Evolutionary conservation across 2,888 invertebrate genomes (phyloP), one percentile per base, ranked within the genome.

Genomic region (Cybosia mesomella): DNA sequence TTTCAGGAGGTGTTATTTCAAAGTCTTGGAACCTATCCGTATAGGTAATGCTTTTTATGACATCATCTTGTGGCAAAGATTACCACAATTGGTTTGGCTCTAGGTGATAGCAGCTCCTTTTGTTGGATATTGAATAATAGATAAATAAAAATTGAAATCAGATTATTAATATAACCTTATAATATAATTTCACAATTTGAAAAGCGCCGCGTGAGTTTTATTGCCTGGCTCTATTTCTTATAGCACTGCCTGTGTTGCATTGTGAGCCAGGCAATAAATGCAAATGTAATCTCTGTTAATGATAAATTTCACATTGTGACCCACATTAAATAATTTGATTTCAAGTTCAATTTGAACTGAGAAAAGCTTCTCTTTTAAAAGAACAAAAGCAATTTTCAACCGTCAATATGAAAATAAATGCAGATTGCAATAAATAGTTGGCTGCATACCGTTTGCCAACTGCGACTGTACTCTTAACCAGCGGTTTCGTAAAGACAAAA

Each of bases 401-500:
- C 36, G 15, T 22, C 13, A 59, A 58, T 18, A 8, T 15, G 15
- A 9, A 58, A 58, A 18, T 32, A 10, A 32, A 34, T 21, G 1
- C 21, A 24, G 43, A 0, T 53, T 1, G 1, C 13, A 18, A 55
- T 55, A 39, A 66, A 39, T 21, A 34, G 55, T 62, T 24, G 3
- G 59, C 58, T 9, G 11, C 57, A 22, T 22, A 58, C 32, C 9
- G 22, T 68, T 32, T 53, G 68, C 60, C 22, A 55, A 36, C 32
- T 43, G 21, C 11, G 21, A 10, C 11, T 43, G 8, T 2, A 1
- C 1, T 32, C 15, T 58, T 24, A 70, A 63, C 10, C 53, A 66
- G 72, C 10, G 54, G 65, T 76, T 75, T 65, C 57, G 21, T 28
- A 3, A 24, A 15, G 39, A 69, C 58, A 72, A 73, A 64, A 72